These are phyloP conservation scores for Uria aalge DNA, from an alignment of 2,113 vertebrate species.

Conservation along the genomic window DNA sequence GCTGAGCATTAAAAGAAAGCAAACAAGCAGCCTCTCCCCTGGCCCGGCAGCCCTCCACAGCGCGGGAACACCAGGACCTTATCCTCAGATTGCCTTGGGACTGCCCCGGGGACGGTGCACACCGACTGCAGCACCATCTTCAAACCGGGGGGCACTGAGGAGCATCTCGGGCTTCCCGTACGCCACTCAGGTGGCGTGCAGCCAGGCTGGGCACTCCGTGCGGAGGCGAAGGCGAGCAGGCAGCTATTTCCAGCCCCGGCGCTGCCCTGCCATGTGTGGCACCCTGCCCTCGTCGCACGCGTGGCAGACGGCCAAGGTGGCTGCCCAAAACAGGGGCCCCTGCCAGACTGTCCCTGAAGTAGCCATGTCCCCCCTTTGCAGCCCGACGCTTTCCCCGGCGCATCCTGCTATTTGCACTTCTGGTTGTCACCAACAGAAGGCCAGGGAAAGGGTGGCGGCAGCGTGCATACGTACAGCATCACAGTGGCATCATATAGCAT, in stretches of 20 bases:
- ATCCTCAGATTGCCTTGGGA: not conserved
- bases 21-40: not conserved
- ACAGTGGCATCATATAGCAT: not conserved
- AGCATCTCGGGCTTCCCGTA: not conserved
- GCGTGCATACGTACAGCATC: rapidly evolving
- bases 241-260: not conserved
- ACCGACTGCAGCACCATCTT: rapidly evolving
- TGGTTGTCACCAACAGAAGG: not conserved
- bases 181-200: not conserved
- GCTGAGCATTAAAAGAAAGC: slow-evolving; percentile 1
- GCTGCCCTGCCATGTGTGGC: not conserved
- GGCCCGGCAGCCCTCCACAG: not conserved
- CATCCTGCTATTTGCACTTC: not conserved
- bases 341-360: not conserved
- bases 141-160: rapidly evolving
- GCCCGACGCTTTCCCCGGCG: not conserved
- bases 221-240: rapidly evolving
- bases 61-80: not conserved
- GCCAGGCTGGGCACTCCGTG: not conserved
- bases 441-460: not conserved
- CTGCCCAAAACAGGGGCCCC: not conserved
- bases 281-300: rapidly evolving
- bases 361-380: not conserved
- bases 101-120: not conserved
- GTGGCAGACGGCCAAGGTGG: not conserved